phyloP scores from a whole-genome alignment of 2,113 vertebrate genomes.

The Saiga tatarica region DNA sequence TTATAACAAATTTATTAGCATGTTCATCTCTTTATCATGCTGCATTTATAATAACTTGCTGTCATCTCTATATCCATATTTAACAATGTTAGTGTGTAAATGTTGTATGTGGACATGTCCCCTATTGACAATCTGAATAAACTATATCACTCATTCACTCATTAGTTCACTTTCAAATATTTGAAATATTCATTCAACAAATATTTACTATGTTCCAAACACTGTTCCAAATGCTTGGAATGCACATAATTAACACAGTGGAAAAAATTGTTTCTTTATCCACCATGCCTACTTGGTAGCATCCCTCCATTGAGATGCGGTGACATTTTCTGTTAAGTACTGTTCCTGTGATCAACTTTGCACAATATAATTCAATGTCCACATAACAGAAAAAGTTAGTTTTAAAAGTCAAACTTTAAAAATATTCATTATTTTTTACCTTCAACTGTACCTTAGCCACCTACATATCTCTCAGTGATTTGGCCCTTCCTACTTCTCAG shows the following conservation, averaged over 20 bases:
- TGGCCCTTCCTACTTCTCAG: background rate
- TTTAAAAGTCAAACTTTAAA: background rate
- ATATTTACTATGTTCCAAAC: background rate
- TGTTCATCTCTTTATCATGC: background rate
- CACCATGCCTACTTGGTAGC: background rate
- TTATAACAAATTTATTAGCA: background rate
- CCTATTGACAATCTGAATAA: background rate
- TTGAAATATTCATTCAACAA: background rate
- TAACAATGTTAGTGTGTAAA: background rate
- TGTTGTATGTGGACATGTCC: background rate
- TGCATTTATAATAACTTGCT: background rate
- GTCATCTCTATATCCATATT: background rate
- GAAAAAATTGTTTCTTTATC: background rate
- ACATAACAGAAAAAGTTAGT: background rate
- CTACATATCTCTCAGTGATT: background rate
- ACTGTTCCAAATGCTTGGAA: background rate
- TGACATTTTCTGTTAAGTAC: background rate
- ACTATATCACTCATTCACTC: background rate
- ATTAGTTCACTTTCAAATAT: background rate
- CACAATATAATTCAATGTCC: background rate
- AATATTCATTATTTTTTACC: background rate
- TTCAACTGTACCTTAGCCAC: background rate
- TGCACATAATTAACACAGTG: background rate
- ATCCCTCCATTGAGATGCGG: background rate
- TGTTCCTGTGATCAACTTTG: background rate